Conservation (phyloP, 2,113 vertebrate species). For the Phrynocephalus versicolor region DNA sequence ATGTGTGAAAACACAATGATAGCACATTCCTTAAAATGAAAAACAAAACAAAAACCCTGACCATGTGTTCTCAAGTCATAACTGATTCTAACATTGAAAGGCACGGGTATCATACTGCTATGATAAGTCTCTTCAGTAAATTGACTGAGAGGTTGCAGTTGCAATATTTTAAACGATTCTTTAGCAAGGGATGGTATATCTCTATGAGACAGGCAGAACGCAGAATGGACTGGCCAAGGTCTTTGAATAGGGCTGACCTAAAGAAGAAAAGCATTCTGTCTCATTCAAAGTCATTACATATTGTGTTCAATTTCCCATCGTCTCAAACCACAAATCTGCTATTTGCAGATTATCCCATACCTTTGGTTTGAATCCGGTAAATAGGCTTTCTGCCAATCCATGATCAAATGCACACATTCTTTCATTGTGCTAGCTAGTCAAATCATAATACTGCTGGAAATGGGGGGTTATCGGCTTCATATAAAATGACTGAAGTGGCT, state of each 20-base stretch:
- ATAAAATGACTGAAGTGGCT: not conserved
- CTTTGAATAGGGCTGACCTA: not conserved
- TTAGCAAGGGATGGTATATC: not conserved
- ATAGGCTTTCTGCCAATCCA: constrained; percentile 5
- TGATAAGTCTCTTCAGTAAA: not conserved
- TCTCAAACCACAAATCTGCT: not conserved
- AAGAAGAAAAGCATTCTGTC: not conserved
- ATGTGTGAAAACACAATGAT: not conserved
- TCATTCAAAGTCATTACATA: constrained; percentile 5
- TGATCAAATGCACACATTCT: not conserved
- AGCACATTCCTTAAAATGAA: not conserved
- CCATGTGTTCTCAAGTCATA: not conserved
- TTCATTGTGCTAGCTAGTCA: not conserved
- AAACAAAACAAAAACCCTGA: not conserved
- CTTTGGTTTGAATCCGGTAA: not conserved
- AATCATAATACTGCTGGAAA: not conserved
- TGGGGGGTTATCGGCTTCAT: not conserved
- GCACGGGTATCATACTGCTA: not conserved
- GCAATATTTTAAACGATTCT: not conserved
- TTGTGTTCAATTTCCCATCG: not conserved
- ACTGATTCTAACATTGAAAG: not conserved
- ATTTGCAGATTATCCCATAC: not conserved
- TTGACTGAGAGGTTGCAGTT: not conserved
- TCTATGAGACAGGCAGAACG: not conserved
- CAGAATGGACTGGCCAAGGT: not conserved